phyloP scores from a whole-genome alignment of 2,113 vertebrate species.

The Chloropsis hardwickii region DNA sequence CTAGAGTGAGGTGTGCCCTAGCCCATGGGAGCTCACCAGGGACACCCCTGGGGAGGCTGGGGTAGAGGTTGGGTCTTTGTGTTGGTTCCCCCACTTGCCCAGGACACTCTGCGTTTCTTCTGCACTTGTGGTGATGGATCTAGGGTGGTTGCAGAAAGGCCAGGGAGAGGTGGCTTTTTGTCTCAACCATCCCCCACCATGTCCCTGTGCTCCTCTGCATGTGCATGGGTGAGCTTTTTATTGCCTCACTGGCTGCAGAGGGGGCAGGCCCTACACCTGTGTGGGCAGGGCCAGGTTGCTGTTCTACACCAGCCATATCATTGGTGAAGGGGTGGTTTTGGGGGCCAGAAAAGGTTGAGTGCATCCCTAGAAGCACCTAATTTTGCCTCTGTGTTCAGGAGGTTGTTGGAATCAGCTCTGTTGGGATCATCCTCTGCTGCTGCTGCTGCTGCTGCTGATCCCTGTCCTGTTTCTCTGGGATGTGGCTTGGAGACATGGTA shows the following conservation, averaged over 20 bases:
- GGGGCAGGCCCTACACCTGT: fast-evolving
- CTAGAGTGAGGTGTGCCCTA: neutral
- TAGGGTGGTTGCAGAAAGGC: no score
- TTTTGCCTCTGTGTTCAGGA: neutral
- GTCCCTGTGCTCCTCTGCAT: neutral
- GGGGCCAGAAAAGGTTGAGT: neutral
- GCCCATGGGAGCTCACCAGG: neutral
- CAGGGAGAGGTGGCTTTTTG: neutral
- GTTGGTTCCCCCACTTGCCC: neutral
- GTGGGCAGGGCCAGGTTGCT: neutral
- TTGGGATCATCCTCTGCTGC: fast-evolving
- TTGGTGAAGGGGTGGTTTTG: no score
- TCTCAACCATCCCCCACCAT: neutral
- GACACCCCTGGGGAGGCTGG: fast-evolving
- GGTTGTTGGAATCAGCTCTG: neutral
- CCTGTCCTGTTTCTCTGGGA: neutral
- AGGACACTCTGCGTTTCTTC: neutral
- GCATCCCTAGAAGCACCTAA: neutral
- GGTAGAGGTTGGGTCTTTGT: neutral
- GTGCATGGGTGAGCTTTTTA: neutral
- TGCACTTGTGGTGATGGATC: neutral
- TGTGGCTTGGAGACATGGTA: fast-evolving
- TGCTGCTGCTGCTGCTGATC: neutral
- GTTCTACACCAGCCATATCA: neutral
- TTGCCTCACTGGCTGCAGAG: neutral